Percentiles rank a stretch among this genome's conserved stretches.
Evolutionary conservation across 2,113 vertebrate genomes (phyloP).

Genomic region (Myotis brandtii): DNA sequence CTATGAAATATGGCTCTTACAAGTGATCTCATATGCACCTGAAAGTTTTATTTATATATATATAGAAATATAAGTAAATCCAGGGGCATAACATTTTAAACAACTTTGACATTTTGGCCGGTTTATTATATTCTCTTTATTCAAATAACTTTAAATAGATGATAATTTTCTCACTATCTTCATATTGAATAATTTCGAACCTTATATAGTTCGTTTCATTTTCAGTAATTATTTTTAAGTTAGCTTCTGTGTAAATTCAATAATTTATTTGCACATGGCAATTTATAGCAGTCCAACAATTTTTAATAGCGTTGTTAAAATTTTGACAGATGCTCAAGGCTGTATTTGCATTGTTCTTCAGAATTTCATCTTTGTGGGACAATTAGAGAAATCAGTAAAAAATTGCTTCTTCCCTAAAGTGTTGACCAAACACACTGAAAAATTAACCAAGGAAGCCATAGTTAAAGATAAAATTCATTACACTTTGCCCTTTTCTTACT

Average conservation of each 20-base stretch:
- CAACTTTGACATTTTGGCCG: slow-evolving; percentile 23
- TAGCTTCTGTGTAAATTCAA: slow-evolving; percentile 42
- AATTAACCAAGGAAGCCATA: neutral
- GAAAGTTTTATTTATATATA: neutral
- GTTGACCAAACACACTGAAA: slow-evolving; percentile 32
- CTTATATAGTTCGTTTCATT: slow-evolving; percentile 57
- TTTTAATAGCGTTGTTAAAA: slow-evolving; percentile 37
- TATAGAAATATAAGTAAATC: neutral
- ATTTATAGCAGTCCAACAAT: slow-evolving; percentile 37
- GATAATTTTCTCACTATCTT: slow-evolving; percentile 34
- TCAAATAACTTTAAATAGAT: slow-evolving; percentile 46
- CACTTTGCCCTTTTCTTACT: neutral
- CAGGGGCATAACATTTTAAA: slow-evolving; percentile 32
- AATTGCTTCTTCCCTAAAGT: slow-evolving; percentile 52
- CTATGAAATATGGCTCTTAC: slow-evolving; percentile 36
- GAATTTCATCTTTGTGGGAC: slow-evolving; percentile 52
- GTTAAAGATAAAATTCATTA: neutral
- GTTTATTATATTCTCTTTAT: slow-evolving; percentile 34
- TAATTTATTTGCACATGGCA: slow-evolving; percentile 47
- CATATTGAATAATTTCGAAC: slow-evolving; percentile 45
- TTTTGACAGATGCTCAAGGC: slow-evolving; percentile 58
- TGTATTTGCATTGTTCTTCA: slow-evolving; percentile 64
- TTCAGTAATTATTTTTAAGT: slow-evolving; percentile 62
- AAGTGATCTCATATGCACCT: slow-evolving; percentile 52
- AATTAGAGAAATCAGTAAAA: slow-evolving; percentile 41